A percentile compares a stretch with the other conserved stretches of the same genome.
Conservation (phyloP, 2,888 invertebrate species). For the Encarsia formosa region DNA sequence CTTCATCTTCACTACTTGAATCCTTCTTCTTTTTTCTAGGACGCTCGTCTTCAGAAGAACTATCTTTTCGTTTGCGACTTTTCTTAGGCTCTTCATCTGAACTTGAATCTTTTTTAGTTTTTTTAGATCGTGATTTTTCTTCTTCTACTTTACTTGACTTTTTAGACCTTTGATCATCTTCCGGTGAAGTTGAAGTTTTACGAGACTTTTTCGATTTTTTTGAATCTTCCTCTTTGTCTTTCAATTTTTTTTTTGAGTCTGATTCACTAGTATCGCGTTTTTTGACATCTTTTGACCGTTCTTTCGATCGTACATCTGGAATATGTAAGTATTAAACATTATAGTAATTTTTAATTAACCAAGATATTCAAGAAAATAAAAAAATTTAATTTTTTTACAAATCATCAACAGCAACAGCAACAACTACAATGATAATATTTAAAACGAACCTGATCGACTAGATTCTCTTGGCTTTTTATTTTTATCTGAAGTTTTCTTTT, state of each 20-base stretch:
- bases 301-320: constrained; percentile 52
- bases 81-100: constrained; percentile 61
- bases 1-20: constrained; percentile 46
- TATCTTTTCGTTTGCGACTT: constrained; percentile 60
- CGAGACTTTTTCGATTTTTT: constrained; percentile 42
- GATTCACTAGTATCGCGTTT: constrained; percentile 51
- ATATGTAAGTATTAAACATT: no score
- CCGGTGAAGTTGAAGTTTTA: constrained; percentile 45
- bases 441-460: constrained; percentile 37
- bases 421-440: no score
- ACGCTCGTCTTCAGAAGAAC: constrained; percentile 58
- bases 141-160: constrained; percentile 45
- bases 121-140: constrained; percentile 48
- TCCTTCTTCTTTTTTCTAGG: constrained; percentile 51
- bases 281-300: constrained; percentile 45
- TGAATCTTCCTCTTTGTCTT: constrained; percentile 49
- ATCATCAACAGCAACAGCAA: not conserved
- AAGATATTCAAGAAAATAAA: no score
- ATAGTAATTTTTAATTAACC: not conserved
- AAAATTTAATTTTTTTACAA: no score
- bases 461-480: constrained; percentile 41
- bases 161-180: constrained; percentile 44
- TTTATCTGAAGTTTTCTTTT: constrained; percentile 42
- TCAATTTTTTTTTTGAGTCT: constrained; percentile 49
- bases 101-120: constrained; percentile 54